phyloP scores from a whole-genome alignment of 2,888 invertebrate genomes.

The Neoascia interrupta region DNA sequence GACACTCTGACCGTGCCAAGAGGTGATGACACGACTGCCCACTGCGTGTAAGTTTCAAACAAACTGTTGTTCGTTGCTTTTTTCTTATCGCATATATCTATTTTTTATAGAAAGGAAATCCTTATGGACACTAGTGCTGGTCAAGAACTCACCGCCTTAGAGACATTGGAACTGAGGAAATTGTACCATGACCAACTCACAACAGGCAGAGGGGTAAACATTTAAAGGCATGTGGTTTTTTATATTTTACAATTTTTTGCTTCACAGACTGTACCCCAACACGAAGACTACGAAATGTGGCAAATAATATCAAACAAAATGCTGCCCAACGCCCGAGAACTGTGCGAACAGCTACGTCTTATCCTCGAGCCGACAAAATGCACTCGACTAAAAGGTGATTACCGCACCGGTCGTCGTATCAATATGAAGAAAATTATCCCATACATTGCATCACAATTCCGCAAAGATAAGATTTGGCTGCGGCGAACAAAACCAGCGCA shows the following conservation, averaged over 20 bases:
- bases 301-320: constrained; percentile 78
- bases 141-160: constrained; percentile 74
- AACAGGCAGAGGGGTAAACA: constrained; percentile 73
- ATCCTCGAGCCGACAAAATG: constrained; percentile 97
- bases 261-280: constrained; percentile 72
- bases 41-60: constrained; percentile 83
- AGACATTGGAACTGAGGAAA: constrained; percentile 76
- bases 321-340: constrained; percentile 86
- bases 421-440: constrained; percentile 99
- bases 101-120: constrained; percentile 74
- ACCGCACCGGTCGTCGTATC: constrained; percentile 95
- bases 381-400: constrained; percentile 95
- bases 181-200: constrained; percentile 76
- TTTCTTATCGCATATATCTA: not conserved
- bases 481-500: constrained; percentile 96
- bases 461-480: constrained; percentile 99
- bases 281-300: constrained; percentile 78
- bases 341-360: constrained; percentile 95
- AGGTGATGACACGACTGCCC: constrained; percentile 87
- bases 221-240: not conserved
- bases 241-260: not conserved
- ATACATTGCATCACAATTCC: constrained; percentile 98
- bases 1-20: constrained; percentile 85
- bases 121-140: constrained; percentile 73
- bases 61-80: not conserved